These are phyloP conservation scores for Urocyon cinereoargenteus DNA, from an alignment of 2,797 vertebrate species.

Conservation along the genomic window DNA sequence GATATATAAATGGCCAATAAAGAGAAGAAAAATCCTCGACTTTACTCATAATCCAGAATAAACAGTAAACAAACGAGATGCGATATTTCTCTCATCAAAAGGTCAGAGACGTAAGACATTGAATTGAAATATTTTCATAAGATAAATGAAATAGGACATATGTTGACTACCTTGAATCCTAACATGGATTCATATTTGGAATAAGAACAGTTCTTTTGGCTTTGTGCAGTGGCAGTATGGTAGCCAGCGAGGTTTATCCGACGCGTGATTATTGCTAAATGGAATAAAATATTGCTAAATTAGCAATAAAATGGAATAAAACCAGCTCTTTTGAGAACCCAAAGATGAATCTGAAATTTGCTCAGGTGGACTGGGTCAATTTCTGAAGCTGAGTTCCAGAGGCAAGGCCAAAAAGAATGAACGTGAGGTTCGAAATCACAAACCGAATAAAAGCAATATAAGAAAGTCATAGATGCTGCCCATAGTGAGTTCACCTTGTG, in stretches of 20 bases:
- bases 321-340: not conserved
- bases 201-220: not conserved
- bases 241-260: too few species aligned
- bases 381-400: not conserved
- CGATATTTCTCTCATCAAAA: not conserved
- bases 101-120: not conserved
- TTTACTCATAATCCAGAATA: slow-evolving; percentile 36
- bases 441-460: not conserved
- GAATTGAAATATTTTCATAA: not conserved
- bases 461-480: not conserved
- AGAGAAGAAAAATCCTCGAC: not conserved
- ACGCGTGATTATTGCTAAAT: too few species aligned
- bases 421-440: not conserved
- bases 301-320: not conserved
- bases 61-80: not conserved
- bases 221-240: too few species aligned
- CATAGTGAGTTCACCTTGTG: not conserved
- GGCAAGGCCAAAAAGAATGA: not conserved
- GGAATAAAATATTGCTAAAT: too few species aligned
- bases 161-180: not conserved
- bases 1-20: not conserved
- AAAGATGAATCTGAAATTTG: slow-evolving; percentile 28
- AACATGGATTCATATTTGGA: slow-evolving; percentile 66
- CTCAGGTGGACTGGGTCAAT: not conserved
- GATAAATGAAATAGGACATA: not conserved